Base-by-base conservation (phyloP, 2,888 invertebrate genomes). In the Caenorhabditis doughertyi region DNA sequence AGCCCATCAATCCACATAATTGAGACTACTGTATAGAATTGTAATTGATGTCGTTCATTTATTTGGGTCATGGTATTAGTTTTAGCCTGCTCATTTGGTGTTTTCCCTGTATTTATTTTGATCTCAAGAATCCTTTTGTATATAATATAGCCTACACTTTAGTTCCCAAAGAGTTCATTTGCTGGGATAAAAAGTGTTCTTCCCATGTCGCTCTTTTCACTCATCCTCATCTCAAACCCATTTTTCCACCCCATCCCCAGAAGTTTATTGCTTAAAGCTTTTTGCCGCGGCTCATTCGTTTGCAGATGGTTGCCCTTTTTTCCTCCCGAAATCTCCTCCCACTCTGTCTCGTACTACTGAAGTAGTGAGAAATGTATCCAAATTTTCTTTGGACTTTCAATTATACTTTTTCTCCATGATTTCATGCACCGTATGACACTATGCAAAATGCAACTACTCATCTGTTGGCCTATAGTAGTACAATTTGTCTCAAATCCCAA, bases 231-330 rank as follows among this genome's bases (percentile, higher is more conserved):
- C 67, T 65, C 53, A 56, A 47, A 39, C 67, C 81, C 74, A 81
- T 76, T 71, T 70, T 81, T 71, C 74, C 80, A 70, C 42, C 81
- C 58, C 64, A 71, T 79, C 70, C 58, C 60, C 58, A 65, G 21
- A 39, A 62, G 62, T 81, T 76, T 65, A 76, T 73, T 68, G 65
- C 60, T 67, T 39, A 32, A 55, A 81, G 56, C 68, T 58, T 68
- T 76, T 76, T 76, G 68, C 81, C 74, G 62, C 56, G 53, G 74
- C 68, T 68, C 73, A 58, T 74, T 68, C 70, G 67, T 44, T 47
- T 47, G 64, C 74, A 64, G 68, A 74, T 81, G 68, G 70, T 68
- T 53, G 49, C 47, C 51, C 62, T 74, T 56, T 55, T 58, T 65
- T 18, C 60, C 55, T 47, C 47, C 49, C 29, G 21, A 44, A 60